A percentile compares a stretch with the other conserved stretches of the same genome.
Conservation (phyloP, 1,140 invertebrate species). For the Euglossa dilemma region DNA sequence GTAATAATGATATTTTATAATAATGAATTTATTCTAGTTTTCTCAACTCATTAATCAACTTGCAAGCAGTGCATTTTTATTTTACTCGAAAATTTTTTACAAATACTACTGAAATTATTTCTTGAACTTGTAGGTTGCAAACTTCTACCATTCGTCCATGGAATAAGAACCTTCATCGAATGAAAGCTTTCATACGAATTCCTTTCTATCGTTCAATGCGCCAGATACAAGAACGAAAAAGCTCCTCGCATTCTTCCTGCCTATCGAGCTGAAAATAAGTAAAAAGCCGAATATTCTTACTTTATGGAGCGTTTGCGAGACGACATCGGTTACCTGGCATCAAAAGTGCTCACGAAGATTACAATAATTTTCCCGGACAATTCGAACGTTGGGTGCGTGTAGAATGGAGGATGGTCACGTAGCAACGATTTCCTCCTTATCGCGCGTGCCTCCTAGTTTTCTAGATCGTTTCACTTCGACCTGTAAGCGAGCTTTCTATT, state of each 20-base stretch:
- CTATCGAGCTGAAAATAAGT: background rate
- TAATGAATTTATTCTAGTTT: no score
- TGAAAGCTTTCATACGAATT: background rate
- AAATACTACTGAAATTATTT: no score
- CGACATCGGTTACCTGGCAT: background rate
- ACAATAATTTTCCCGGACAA: constrained; percentile 40
- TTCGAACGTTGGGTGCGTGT: background rate
- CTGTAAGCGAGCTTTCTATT: constrained; percentile 40
- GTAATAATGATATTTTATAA: no score
- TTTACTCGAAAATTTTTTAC: no score
- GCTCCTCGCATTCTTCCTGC: background rate
- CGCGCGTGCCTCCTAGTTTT: constrained; percentile 35
- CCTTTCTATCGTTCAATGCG: background rate
- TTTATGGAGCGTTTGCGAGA: background rate
- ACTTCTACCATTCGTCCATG: background rate
- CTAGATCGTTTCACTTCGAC: constrained; percentile 47
- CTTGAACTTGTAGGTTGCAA: background rate
- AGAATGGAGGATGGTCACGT: constrained; percentile 30
- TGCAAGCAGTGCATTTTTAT: no score
- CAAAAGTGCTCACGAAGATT: constrained; percentile 5
- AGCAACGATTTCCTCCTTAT: constrained; percentile 44
- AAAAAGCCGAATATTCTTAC: background rate
- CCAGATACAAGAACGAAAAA: background rate
- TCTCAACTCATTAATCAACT: no score
- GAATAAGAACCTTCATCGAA: background rate